Base-by-base conservation (phyloP, 1,140 invertebrate species). In the Cyrtorhinus lividipennis region DNA sequence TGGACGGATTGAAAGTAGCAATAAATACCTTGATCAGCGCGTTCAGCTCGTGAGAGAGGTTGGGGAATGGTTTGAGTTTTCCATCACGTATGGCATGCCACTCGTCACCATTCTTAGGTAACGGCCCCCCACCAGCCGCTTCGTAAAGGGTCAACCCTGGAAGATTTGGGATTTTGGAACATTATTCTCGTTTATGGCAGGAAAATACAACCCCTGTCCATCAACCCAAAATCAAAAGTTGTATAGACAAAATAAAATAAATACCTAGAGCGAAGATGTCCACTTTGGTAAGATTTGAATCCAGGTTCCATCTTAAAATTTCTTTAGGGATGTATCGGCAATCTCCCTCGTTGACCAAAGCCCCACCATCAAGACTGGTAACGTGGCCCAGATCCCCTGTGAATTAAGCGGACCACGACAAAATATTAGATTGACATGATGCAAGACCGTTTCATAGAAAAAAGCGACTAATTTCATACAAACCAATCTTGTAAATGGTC, bases 281-380 rank as follows among this genome's bases (percentile, higher is more conserved):
- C 18, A 88, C 90, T 76, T 94, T 95, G 1, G 84, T 76, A 10
- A 95, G 74, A 69, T 91, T 79, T 5, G 76, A 75, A 66, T 86
- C 87, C 68, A 93, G 80, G 68, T 93, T 90, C 20, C n/a, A n/a
- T n/a, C 86, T 83, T 0, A 95, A 75, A 56, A 95, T 85, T 73
- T 95, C 92, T 15, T 81, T 83, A 0, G 92, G 84, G 56, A 95
- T 74, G 70, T 95, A 95, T 48, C 91, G 77, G 73, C 90, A 94
- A 74, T 95, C 92, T n/a, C 92, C 92, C 72, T 95, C 92, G 73
- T 93, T 90, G 1, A 93, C 89, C 68, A 85, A 71, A 12, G 45
- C 78, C 0, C 88, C 85, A 68, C 90, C 86, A 1, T 79, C 82
- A 2, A 90, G 75, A 1, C 84, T 89, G 1, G 90, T 92, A 25